Base-by-base conservation (phyloP, 1,140 invertebrate genomes). In the Battus philenor region DNA sequence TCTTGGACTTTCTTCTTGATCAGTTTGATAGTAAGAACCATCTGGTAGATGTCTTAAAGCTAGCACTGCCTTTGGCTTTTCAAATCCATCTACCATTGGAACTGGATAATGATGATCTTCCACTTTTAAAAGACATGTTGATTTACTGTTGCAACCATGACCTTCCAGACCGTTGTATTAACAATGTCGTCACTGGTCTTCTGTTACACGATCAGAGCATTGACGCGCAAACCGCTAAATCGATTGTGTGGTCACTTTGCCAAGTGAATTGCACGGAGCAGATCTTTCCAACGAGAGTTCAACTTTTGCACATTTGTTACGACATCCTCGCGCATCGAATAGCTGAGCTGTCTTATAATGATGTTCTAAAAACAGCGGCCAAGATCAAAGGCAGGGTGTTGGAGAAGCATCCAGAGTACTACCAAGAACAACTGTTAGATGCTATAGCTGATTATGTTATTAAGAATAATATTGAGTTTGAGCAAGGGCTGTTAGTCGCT, bases 61-160 rank as follows among this genome's bases (percentile, higher is more conserved):
- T 89, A 4, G 91, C 91, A 2, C 47, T 93, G 10, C 90, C 90
- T 0, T 59, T 90, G 8, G 87, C 90, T 1, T 92, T 91, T 65
- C 87, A 91, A 65, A 82, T 88, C 2, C 86, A 90, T 47, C 33
- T 91, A 6, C 68, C 83, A 7, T 46, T 73, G 6, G 87, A 90
- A 68, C 47, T 91, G 17, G 87, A 91, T 45, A 60, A 58, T 7
- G 69, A 87, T 10, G 88, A 90, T 56, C 43, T 88, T 12, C 36
- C 56, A 1, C 56, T 87, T 9, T 55, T 90, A 22, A 65, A 67
- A 11, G 87, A 90, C 16, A 86, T 88, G 73, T 65, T 90, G 3
- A 50, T 77, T 3, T 91, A 82, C 62, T 76, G 80, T 33, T 81
- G 84, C 16, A 69, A 66, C 26, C 84, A 86, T 38, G 64, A 87